Evolutionary conservation across 2,113 vertebrate species (phyloP), one percentile per base, ranked within the genome.

Genomic region (Gallinago paraguaiae): DNA sequence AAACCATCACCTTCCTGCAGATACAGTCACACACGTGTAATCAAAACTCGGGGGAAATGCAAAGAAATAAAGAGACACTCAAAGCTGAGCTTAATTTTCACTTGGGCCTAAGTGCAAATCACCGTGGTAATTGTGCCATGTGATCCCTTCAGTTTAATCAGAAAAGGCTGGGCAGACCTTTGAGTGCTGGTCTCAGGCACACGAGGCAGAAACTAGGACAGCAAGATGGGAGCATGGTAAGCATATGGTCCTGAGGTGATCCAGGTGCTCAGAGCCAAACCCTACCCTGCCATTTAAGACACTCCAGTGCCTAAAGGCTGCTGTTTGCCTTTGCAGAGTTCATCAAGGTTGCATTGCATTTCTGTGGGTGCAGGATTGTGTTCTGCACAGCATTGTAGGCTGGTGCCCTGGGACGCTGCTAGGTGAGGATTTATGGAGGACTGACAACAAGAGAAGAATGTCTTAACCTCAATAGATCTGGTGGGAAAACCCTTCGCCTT

Each of bases 21-120:
- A 17, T 0, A 0, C n/a, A 27, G 24, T 35, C 46, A 41, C 5
- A 25, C 10, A 10, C 0, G 0, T 22, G 79, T 57, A 48, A 3
- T 39, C 51, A 39, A 67, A 78, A 31, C 33, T 31, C 33, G 23
- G 16, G 53, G 41, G 17, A 53, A 31, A 65, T 10, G n/a, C 17
- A 69, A 53, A 69, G 13, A 51, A 53, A 74, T 46, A 69, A 89
- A 65, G 5, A 63, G 22, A 11, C 33, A 27, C 14, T 87, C 15
- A 57, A 33, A 79, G 57, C 37, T 83, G 51, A 76, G 41, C 19
- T 43, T 79, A 48, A n/a, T 54, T 93, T 84, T 88, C 5, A 51
- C 33, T 63, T 69, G 39, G 30, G 15, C 31, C n/a, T 70, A 19
- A 74, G 46, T 28, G 65, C n/a, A 41, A 69, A 61, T 61, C 35